phyloP scores from a whole-genome alignment of 1,140 invertebrate species.

The Formica selysi region DNA sequence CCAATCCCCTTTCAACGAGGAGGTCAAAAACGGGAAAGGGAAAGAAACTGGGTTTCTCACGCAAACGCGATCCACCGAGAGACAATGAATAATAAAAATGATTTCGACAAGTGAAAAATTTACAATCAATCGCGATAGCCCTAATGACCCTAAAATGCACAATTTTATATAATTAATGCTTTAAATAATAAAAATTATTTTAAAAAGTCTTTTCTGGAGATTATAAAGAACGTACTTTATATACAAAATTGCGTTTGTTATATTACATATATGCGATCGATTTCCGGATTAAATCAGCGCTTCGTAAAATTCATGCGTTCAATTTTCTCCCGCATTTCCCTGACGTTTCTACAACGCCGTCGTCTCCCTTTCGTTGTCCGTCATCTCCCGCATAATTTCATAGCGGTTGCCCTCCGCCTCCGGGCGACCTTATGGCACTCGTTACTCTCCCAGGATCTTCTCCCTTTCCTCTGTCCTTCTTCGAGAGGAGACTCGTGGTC shows the following conservation, averaged over 20 bases:
- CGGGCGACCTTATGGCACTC: conserved; percentile 56
- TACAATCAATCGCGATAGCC: not conserved
- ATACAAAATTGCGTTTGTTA: too few species aligned
- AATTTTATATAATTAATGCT: too few species aligned
- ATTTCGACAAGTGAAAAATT: not conserved
- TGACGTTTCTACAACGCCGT: conserved; percentile 28
- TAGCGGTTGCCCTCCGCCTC: conserved; percentile 33
- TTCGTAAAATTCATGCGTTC: too few species aligned
- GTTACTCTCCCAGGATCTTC: conserved; percentile 21
- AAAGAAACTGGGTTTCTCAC: conserved; percentile 46
- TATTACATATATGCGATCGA: too few species aligned
- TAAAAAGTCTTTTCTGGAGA: too few species aligned
- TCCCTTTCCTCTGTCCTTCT: not conserved
- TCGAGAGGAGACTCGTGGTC: conserved; percentile 25
- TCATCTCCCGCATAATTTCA: conserved; percentile 49
- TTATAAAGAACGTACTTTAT: too few species aligned
- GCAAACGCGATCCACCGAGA: not conserved
- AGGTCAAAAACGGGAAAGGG: conserved; percentile 32
- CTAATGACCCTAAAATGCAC: too few species aligned
- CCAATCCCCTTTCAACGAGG: conserved; percentile 41
- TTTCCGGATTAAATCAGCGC: too few species aligned
- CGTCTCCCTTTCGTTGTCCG: conserved; percentile 12
- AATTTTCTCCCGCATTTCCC: conserved; percentile 7
- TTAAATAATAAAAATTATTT: too few species aligned
- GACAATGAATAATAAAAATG: not conserved